Evolutionary conservation across 2,888 invertebrate genomes (phyloP), one percentile per base, ranked within the genome.

Genomic region (Megastigmus dorsalis): DNA sequence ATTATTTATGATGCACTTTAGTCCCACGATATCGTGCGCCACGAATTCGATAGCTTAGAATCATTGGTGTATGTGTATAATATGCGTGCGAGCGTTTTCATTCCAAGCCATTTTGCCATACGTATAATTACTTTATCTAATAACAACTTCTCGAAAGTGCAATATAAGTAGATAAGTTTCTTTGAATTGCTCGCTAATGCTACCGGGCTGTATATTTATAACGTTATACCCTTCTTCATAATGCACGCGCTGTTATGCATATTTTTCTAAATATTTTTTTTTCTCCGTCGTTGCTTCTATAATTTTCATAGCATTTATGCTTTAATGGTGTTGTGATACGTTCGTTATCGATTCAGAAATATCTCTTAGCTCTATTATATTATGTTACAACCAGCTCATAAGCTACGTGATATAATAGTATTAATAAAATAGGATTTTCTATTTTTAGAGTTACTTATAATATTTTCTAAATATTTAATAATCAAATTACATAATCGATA

Each of bases 111-210:
- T 38, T 9, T 33, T 1, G 2, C 6, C 30, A 33, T 38, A 38
- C 26, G 23, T 45, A 59, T 65, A 55, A 62, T 62, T 59, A 38
- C 15, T 74, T 54, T 62, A 74, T 74, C 63, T 57, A 74, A 74
- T 59, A 63, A 41, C 55, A 63, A 62, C 28, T 74, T 74, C 74
- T 57, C 20, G 67, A 68, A 62, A 63, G 62, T 30, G 68, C 50
- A 48, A 52, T 68, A 57, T 55, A 54, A 43, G 23, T 3, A 38
- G 67, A 74, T 67, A 62, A 74, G 55, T 55, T 74, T 74, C 73
- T 36, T 4, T 30, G 74, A 74, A 74, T 55, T 41, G 59, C 23
- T 67, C 18, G 36, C 30, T 1, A 43, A 28, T 38, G 41, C 23
- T 18, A 0, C 15, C n/a, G n/a, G n/a, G 9, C 9, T 48, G 13